Evolutionary conservation across 2,888 invertebrate genomes (phyloP).

Genomic region (Heliothis peltigera): DNA sequence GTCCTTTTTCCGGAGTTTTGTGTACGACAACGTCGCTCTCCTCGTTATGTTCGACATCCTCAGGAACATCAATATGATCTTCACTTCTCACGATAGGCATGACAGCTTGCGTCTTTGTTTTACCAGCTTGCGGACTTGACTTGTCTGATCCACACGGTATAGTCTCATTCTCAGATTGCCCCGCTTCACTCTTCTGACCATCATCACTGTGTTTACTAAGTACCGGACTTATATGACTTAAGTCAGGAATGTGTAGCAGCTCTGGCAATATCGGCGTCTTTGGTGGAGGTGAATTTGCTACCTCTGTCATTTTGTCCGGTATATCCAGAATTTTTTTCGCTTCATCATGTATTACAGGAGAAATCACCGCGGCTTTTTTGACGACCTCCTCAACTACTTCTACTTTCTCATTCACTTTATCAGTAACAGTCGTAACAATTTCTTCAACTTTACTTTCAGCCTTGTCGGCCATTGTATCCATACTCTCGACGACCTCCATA

Average conservation of each 20-base stretch:
- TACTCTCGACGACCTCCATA: slow-evolving; percentile 66
- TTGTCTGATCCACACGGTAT: slow-evolving; percentile 87
- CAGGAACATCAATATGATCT: slow-evolving; percentile 79
- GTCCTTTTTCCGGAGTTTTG: slow-evolving; percentile 81
- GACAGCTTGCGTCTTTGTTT: slow-evolving; percentile 87
- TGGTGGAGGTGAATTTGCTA: slow-evolving; percentile 83
- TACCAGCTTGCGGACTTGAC: slow-evolving; percentile 84
- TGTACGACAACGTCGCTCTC: slow-evolving; percentile 81
- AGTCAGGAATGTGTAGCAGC: slow-evolving; percentile 81
- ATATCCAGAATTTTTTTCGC: slow-evolving; percentile 77
- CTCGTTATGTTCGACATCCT: slow-evolving; percentile 68
- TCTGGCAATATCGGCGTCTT: slow-evolving; percentile 84
- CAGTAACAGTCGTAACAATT: slow-evolving; percentile 62
- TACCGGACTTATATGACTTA: slow-evolving; percentile 81
- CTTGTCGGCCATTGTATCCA: slow-evolving; percentile 69
- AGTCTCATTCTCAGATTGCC: slow-evolving; percentile 87
- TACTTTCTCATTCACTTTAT: slow-evolving; percentile 73
- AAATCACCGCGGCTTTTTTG: slow-evolving; percentile 76
- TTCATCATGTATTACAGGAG: slow-evolving; percentile 75
- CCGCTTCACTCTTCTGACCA: slow-evolving; percentile 83
- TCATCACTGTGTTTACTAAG: slow-evolving; percentile 85
- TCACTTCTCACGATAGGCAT: slow-evolving; percentile 87
- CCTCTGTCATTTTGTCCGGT: slow-evolving; percentile 78
- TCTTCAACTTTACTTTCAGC: slow-evolving; percentile 68
- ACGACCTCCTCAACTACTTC: slow-evolving; percentile 80